Base-by-base conservation (phyloP, 2,113 vertebrate genomes). In the Bos indicus region DNA sequence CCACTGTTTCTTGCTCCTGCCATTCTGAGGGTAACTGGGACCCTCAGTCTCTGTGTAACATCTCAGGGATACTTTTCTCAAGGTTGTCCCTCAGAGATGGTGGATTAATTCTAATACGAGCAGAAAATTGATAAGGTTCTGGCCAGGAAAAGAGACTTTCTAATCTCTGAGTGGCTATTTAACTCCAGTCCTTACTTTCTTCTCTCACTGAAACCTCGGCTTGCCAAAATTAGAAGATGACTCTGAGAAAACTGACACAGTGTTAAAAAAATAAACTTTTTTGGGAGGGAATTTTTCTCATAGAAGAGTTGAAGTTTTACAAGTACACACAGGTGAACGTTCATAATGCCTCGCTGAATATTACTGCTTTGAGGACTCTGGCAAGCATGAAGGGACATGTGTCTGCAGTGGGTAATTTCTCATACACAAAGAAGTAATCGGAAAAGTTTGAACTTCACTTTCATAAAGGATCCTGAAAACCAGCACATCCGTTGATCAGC, bases 371-470 rank as follows among this genome's bases (percentile, higher is more conserved):
- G 56, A 80, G 95, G 95, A 60, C 16, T 74, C 26, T 40, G 57
- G 64, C 51, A 94, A 89, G 57, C 48, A 71, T 26, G 46, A 54
- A 28, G 23, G 10, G 80, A 90, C 67, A 90, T 6, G 59, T 51
- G 83, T 88, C 89, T 56, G 80, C 28, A 30, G 0, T 3, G 59
- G 78, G 36, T 40, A 51, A 94, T 96, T 95, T 57, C 80, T 97
- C 94, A 77, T 8, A 80, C 26, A 96, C 85, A 95, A 56, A 96
- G n/a, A 95, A 64, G 91, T 59, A 90, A 59, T 97, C 1, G 56
- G 88, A 71, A 95, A 95, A 96, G 92, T 97, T 90, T 33, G 92
- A 94, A 97, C 86, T 90, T 93, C 52, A 88, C n/a, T 95, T 96
- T 95, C 52, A 89, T 94, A 93, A 97, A 97, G 51, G 67, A 87